Conservation (phyloP, 1,140 invertebrate species). For the Drosophila tropicalis region DNA sequence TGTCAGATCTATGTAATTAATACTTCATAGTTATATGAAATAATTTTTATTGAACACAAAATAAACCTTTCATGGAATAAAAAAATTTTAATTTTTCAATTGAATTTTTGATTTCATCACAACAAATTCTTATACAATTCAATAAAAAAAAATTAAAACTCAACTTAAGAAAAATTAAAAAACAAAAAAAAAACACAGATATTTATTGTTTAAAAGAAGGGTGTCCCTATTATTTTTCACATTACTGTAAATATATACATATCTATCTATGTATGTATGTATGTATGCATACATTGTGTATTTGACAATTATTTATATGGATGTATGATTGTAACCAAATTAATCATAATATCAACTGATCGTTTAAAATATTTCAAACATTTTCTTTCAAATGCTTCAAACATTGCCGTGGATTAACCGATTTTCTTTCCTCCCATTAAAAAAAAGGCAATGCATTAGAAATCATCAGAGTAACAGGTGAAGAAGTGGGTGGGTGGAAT, state of each 20-base stretch:
- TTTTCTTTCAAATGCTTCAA: neutral
- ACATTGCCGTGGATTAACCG: neutral
- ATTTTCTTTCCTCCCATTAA: constrained; percentile 20
- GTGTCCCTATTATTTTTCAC: constrained; percentile 9
- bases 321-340: neutral
- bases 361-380: neutral
- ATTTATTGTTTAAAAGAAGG: neutral
- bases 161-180: neutral
- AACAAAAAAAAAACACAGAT: neutral
- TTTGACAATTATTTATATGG: neutral
- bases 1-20: no score
- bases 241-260: neutral
- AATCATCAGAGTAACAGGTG: constrained; percentile 68
- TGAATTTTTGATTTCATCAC: neutral
- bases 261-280: neutral
- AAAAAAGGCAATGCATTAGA: constrained; percentile 24
- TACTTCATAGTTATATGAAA: no score
- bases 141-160: neutral
- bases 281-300: neutral
- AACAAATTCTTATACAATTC: neutral
- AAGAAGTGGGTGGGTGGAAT: constrained; percentile 68
- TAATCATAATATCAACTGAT: neutral
- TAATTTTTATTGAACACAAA: no score
- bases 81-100: neutral
- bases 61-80: neutral